Evolutionary conservation across 2,797 vertebrate genomes (phyloP), one percentile per base, ranked within the genome.

Genomic region (Oreochromis mossambicus): DNA sequence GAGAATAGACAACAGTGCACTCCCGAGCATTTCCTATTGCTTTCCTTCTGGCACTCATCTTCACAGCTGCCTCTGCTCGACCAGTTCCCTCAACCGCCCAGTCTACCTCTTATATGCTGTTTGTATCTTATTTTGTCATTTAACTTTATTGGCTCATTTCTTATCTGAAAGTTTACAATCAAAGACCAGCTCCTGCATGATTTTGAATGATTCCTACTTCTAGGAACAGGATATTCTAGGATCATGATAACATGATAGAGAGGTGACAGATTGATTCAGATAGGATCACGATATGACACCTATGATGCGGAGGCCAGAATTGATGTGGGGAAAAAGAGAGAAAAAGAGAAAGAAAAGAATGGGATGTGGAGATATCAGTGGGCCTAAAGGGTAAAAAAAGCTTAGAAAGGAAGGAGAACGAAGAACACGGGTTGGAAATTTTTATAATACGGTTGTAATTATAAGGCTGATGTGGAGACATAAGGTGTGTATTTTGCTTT

Each of bases 401-500:
- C 51, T 13, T 79, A 19, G 10, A 26, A 50, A 63, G 21, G n/a
- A 89, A 58, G 50, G 21, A 43, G 38, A 78, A 36, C 13, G 32
- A 80, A 66, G 48, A 82, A 73, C 12, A 13, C 32, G 15, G 26
- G 58, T 79, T n/a, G 2, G 63, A 82, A 76, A 80, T 66, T 90
- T 88, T 83, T 91, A 83, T 90, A 90, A 90, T 90, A 70, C 80
- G 77, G 19, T 24, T 26, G 29, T 92, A 88, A 94, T 92, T 93
- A 90, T 86, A 84, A 90, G 46, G 76, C 79, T 58, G 78, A 81
- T 81, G 87, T 87, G 29, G 73, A 80, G 87, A 91, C 82, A 75
- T 87, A 90, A 92, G 92, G 90, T 92, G 90, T 87, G 83, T 80
- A 50, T 87, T 75, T 81, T 78, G 81, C 91, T 92, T 92, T 94